phyloP scores from a whole-genome alignment of 2,888 invertebrate species.

The Tanypteryx hageni region DNA sequence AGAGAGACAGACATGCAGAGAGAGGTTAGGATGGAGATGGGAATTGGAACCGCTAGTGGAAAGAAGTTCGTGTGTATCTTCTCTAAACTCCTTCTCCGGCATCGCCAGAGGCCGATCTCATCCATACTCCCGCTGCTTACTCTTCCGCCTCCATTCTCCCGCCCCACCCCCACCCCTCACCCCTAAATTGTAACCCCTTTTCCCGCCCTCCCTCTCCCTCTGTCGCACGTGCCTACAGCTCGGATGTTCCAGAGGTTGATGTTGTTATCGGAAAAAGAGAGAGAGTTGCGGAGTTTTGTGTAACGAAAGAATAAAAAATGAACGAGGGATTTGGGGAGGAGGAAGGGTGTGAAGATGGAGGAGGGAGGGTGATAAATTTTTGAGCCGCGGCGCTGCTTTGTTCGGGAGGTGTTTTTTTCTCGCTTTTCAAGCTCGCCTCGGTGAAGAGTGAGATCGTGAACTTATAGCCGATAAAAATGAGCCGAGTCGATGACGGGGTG shows the following conservation, averaged over 20 bases:
- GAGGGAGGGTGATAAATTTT: neutral
- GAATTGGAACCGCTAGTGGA: neutral
- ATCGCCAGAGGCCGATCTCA: no score
- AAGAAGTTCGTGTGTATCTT: slow-evolving; percentile 8
- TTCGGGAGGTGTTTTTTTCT: no score
- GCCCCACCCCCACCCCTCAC: neutral
- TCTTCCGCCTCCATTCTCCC: neutral
- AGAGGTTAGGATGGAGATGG: neutral
- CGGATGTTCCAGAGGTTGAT: slow-evolving; percentile 9
- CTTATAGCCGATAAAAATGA: no score
- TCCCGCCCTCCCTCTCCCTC: no score
- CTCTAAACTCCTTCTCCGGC: no score
- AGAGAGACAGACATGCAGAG: neutral
- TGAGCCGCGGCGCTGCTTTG: no score
- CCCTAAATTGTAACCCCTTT: no score
- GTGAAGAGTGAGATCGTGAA: no score
- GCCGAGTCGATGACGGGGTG: no score
- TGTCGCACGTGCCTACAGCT: neutral
- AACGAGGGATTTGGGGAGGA: neutral
- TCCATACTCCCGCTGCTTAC: neutral
- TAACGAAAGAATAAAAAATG: neutral
- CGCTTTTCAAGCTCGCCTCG: no score
- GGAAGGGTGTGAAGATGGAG: neutral
- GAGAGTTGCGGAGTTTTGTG: neutral
- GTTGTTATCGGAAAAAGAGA: neutral